Base-by-base conservation (phyloP, 2,797 vertebrate species). In the Hypotaenidia okinawae region DNA sequence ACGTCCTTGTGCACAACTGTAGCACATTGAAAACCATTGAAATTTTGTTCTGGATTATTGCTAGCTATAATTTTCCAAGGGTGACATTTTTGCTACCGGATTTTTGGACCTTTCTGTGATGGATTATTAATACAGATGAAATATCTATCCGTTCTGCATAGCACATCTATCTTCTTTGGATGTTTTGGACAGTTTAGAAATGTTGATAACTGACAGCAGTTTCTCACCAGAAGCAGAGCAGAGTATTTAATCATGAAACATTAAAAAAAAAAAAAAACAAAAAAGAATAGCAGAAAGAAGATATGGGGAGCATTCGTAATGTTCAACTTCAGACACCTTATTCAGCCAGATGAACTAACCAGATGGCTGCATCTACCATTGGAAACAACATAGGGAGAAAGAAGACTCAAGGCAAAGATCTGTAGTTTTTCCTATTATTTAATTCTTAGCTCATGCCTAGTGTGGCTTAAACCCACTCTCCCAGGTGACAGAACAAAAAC, bases 151-250 rank as follows among this genome's bases (percentile, higher is more conserved):
- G 45, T 35, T 87, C 5, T 57, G 76, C 28, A 41, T 37, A 94
- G 37, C 47, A 74, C 67, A 84, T 94, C 70, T 82, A 27, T 95
- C 81, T 92, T 92, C 27, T 82, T n/a, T 95, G 80, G n/a, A 52
- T 88, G 45, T 54, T 93, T 94, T 78, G 41, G 59, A 57, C 73
- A 61, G 74, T 76, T 92, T 82, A 89, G 59, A 93, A 90, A 70
- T 90, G 62, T 78, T 87, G 91, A 77, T 89, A 95, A 87, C 52
- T 82, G 27, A 25, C 67, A 92, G 49, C 43, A 83, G 85, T 95
- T 96, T 89, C 61, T 95, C 70, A 92, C 16, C 30, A 32, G 87
- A 92, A 49, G 59, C 51, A 78, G 32, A 80, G 19, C 19, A 89
- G 30, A 39, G 22, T 64, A 75, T 81, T 94, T 64, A 74, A 83